phyloP scores from a whole-genome alignment of 2,797 vertebrate species.

The Masticophis lateralis region DNA sequence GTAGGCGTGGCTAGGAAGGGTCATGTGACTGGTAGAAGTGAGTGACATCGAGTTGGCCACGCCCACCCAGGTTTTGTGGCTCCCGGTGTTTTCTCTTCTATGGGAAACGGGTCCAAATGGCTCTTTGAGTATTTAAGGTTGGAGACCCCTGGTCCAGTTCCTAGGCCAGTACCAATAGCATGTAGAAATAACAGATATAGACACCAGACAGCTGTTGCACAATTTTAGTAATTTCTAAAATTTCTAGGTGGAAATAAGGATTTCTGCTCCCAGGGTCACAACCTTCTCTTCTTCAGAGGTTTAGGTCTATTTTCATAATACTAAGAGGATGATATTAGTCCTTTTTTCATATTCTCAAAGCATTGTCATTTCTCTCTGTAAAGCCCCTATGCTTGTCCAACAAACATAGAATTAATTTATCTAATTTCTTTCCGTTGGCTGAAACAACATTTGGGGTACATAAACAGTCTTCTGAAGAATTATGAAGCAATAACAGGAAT shows the following conservation, averaged over 20 bases:
- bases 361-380: slow-evolving; percentile 28
- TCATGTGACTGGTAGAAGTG: too few relatives aligned
- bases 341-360: slow-evolving; percentile 48
- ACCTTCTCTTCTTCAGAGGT: slow-evolving; percentile 29
- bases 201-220: neutral
- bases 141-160: neutral
- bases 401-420: slow-evolving; percentile 1
- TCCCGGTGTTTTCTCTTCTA: too few relatives aligned
- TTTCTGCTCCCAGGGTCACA: neutral
- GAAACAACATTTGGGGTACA: slow-evolving; percentile 8
- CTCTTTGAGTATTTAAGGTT: too few relatives aligned
- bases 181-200: neutral
- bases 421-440: slow-evolving; percentile 3
- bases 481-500: neutral
- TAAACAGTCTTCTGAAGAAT: neutral
- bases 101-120: too few relatives aligned
- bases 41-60: too few relatives aligned
- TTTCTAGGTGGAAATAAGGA: neutral
- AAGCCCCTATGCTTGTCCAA: slow-evolving; percentile 24
- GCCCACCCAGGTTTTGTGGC: too few relatives aligned
- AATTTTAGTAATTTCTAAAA: neutral
- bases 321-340: neutral
- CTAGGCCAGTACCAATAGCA: neutral
- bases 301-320: neutral
- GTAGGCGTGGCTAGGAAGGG: too few relatives aligned